Evolutionary conservation across 1,140 invertebrate species (phyloP).

Genomic region (Papilio xuthus): DNA sequence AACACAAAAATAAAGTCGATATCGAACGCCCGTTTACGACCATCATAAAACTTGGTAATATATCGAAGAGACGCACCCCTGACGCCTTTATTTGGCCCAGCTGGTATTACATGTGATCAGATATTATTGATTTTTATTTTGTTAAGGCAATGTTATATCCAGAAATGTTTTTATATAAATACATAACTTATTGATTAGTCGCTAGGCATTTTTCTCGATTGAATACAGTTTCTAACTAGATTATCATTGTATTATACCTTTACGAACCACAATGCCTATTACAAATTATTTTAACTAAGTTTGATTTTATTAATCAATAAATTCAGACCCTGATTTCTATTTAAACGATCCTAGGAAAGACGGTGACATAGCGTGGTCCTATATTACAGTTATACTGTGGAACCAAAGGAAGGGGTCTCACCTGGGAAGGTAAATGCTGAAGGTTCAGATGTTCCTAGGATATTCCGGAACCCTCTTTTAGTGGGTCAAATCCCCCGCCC

Average conservation of each 20-base stretch:
- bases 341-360: too few relatives aligned
- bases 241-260: background rate
- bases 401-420: too few relatives aligned
- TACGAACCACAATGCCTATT: too few relatives aligned
- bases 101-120: constrained; percentile 32
- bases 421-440: too few relatives aligned
- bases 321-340: too few relatives aligned
- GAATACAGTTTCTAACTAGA: background rate
- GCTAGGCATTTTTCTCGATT: background rate
- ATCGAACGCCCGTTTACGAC: constrained; percentile 20
- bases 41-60: constrained; percentile 33
- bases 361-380: too few relatives aligned
- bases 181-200: background rate
- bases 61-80: constrained; percentile 29
- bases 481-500: too few relatives aligned
- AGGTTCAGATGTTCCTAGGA: too few relatives aligned
- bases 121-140: constrained; percentile 34
- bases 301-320: too few relatives aligned
- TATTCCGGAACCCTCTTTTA: too few relatives aligned
- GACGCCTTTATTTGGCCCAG: constrained; percentile 28
- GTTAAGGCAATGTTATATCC: constrained; percentile 18
- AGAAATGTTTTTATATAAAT: background rate
- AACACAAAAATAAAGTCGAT: constrained; percentile 25
- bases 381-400: too few relatives aligned
- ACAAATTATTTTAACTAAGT: too few relatives aligned